Base-by-base conservation (phyloP, 2,797 vertebrate species). In the Carcharodon carcharias region DNA sequence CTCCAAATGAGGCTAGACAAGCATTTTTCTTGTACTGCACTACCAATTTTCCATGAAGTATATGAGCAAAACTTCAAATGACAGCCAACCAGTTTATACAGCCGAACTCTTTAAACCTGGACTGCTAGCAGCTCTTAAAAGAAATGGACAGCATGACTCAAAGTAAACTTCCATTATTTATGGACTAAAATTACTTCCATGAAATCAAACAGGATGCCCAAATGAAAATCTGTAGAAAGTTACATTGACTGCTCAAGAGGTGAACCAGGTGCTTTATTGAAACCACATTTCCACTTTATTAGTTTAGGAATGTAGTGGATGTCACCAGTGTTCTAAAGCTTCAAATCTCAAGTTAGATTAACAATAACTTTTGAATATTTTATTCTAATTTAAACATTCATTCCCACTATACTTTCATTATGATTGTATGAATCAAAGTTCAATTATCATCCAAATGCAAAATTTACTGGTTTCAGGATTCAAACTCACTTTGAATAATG, bases 251-350 rank as follows among this genome's bases (percentile, higher is more conserved):
- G 97, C 97, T 97, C 96, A 96, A 97, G 97, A 98, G 97, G 98
- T 97, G 97, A 98, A 97, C 97, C 98, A 98, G 97, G 98, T 98
- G 98, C 97, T 96, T 97, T 97, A 97, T 96, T 97, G 97, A 97
- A 97, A 98, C 97, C 97, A 97, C 45, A 94, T 69, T 71, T 71
- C 67, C 31, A n/a, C 23, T 35, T 31, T 65, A 54, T 58, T 80
- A 28, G n/a, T 58, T 96, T 65, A 63, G 23, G 26, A 73, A 16
- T 28, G 40, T 5, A 82, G 82, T n/a, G 54, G n/a, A 85, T n/a
- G 65, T 8, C 7, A 26, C n/a, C 14, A 58, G 28, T 89, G 56
- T 35, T 58, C 56, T 28, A 91, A 56, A 80, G 23, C 71, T 87
- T 35, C 40, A 63, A 54, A 69, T 8, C 23, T 8, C 69, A 77